Evolutionary conservation across 2,113 vertebrate species (phyloP), one percentile per base, ranked within the genome.

Genomic region (Pao palembangensis): DNA sequence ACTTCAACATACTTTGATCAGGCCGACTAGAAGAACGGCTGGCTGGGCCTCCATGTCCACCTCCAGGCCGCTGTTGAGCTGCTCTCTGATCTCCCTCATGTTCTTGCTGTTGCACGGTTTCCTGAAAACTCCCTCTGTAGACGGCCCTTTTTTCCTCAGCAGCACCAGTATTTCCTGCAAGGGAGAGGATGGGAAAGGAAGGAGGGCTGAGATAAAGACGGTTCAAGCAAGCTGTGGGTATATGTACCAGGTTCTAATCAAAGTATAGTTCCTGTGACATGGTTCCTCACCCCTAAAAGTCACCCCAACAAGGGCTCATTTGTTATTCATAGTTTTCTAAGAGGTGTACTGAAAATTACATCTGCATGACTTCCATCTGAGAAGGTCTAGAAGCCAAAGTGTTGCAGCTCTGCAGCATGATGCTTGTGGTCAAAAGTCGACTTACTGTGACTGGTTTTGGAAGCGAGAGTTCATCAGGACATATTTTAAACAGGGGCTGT

Each of bases 81-180:
- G 91, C 19, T 95, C 95, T 49, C 91, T 92, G 72, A 97, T 67
- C 59, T 93, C 91, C 61, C 89, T 94, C 49, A 95, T 92, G 69
- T 89, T 92, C 79, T 93, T 95, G 73, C 67, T 94, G 25, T 93
- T 98, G 73, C 94, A 93, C 0, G 89, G 71, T 71, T 91, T 98
- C 62, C 97, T 89, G 86, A 99, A 99, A 86, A 98, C 92, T 6
- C 97, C 94, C 85, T 98, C 95, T 0, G 94, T 93, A 23, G 88
- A 87, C 31, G 93, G 93, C 25, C 94, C 97, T 78, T 90, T 92
- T 55, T 88, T 85, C 86, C 92, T 92, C 51, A 99, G 81, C 65
- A 94, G 62, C 50, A 85, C 58, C 68, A 99, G 89, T 25, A 98
- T 89, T 43, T 95, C 93, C 97, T 99, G 58, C 44, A 17, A 41